Conservation (phyloP, 2,113 vertebrate genomes). For the Cheirogaleus medius region DNA sequence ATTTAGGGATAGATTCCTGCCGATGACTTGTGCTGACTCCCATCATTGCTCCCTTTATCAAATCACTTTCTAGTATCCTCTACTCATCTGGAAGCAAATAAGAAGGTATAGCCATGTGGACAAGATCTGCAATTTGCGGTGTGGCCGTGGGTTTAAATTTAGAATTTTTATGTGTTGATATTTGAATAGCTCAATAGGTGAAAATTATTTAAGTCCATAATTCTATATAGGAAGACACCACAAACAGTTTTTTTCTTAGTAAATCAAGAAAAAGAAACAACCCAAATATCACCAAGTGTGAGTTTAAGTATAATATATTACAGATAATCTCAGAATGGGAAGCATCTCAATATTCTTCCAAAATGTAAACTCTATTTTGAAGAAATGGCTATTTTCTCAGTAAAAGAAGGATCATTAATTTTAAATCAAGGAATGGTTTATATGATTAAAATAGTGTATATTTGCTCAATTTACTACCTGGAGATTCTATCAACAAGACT, state of each 20-base stretch:
- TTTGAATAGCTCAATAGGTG: not conserved
- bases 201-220: not conserved
- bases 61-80: not conserved
- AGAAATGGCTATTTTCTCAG: constrained; percentile 61
- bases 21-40: not conserved
- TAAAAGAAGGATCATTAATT: constrained; percentile 68
- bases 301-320: not conserved
- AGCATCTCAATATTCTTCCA: not conserved
- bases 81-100: not conserved
- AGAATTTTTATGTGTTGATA: not conserved
- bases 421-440: constrained; percentile 57
- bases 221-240: not conserved
- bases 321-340: constrained; percentile 7
- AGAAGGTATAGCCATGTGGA: not conserved
- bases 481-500: constrained; percentile 64
- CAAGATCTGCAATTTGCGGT: not conserved
- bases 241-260: not conserved
- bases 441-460: constrained; percentile 66
- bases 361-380: constrained; percentile 59
- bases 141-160: not conserved
- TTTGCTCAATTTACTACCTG: constrained; percentile 72
- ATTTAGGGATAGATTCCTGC: not conserved
- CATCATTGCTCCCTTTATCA: not conserved
- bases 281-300: not conserved
- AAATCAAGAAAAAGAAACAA: not conserved